phyloP scores from a whole-genome alignment of 2,888 invertebrate species.

The Brachylomia viminalis region DNA sequence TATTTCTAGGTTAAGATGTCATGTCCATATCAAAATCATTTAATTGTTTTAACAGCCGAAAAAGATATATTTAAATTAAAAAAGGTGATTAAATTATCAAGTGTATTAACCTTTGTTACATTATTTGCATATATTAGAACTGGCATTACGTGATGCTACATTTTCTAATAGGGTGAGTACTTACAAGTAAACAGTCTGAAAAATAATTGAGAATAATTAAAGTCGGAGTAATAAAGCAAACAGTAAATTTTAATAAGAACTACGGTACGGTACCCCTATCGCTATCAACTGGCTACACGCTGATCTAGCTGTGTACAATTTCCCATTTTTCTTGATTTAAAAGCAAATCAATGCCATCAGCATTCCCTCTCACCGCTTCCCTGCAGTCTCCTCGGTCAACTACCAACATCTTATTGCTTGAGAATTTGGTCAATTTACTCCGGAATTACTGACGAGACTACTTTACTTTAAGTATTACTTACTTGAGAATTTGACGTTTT shows the following conservation, averaged over 20 bases:
- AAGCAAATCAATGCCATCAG: neutral
- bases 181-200: conserved; percentile 70
- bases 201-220: conserved; percentile 19
- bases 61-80: conserved; percentile 74
- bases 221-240: neutral
- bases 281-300: neutral
- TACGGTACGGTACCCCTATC: neutral
- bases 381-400: neutral
- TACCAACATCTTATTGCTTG: neutral
- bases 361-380: neutral
- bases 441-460: too few relatives aligned
- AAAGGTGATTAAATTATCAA: conserved; percentile 63
- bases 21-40: conserved; percentile 89
- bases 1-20: conserved; percentile 84
- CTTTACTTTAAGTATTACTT: too few relatives aligned
- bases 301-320: neutral
- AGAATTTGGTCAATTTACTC: neutral
- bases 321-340: neutral
- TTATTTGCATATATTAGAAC: conserved; percentile 29
- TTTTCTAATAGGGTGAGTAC: conserved; percentile 60
- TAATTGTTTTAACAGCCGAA: conserved; percentile 76
- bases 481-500: neutral
- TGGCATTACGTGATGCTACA: conserved; percentile 40
- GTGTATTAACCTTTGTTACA: conserved; percentile 47
- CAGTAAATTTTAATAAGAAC: neutral